Evolutionary conservation across 1,140 invertebrate species (phyloP).

Genomic region (Bursaphelenchus mucronatus): DNA sequence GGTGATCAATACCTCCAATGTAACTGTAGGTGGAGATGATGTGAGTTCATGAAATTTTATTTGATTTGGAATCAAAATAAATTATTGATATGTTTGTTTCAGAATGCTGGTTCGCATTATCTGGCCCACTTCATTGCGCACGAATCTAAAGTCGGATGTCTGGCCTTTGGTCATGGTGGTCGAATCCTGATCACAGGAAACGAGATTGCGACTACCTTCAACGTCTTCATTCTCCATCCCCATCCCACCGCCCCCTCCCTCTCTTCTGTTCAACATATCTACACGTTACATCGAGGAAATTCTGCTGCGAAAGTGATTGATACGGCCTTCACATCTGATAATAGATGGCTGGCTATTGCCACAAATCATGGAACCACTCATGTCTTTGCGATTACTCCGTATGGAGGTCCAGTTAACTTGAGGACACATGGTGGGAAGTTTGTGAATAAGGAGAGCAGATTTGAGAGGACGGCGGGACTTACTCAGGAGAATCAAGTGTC

Average conservation of each 20-base stretch:
- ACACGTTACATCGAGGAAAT: conserved; percentile 79
- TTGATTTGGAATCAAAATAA: conserved; percentile 60
- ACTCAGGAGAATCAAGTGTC: conserved; percentile 47
- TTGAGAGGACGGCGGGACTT: conserved; percentile 88
- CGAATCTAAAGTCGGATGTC: conserved; percentile 77
- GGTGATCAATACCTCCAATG: too few relatives aligned
- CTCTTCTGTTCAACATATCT: conserved; percentile 89
- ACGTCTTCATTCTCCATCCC: conserved; percentile 86
- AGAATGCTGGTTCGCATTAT: conserved; percentile 64
- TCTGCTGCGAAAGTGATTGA: conserved; percentile 66
- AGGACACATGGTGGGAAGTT: conserved; percentile 88
- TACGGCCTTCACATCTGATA: conserved; percentile 74
- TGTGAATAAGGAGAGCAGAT: conserved; percentile 85
- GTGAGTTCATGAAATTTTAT: too few relatives aligned
- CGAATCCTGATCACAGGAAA: conserved; percentile 85
- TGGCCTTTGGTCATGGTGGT: conserved; percentile 86
- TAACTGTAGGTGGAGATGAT: too few relatives aligned
- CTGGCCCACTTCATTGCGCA: conserved; percentile 92
- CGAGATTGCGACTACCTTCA: conserved; percentile 87
- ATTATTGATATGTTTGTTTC: too few relatives aligned
- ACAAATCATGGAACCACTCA: conserved; percentile 93
- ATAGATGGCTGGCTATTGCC: conserved; percentile 87
- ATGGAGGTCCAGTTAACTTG: conserved; percentile 80
- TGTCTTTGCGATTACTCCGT: conserved; percentile 92
- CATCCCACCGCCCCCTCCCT: conserved; percentile 81